A percentile compares a stretch with the other conserved stretches of the same genome.
phyloP scores from a whole-genome alignment of 2,797 vertebrate species.

The Lepidocolaptes lacrymiger region DNA sequence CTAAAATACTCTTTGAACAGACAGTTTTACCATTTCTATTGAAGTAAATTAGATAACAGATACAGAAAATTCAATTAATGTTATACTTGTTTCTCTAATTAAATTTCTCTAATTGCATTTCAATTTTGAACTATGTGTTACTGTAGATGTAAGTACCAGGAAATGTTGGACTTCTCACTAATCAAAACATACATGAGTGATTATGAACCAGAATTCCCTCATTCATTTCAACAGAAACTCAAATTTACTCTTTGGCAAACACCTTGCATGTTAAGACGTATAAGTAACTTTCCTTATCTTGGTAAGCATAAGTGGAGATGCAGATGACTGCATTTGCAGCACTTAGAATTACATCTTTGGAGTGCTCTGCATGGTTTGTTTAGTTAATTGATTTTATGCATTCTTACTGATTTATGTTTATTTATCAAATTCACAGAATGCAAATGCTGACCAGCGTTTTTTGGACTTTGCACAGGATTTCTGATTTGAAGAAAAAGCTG shows the following conservation, averaged over 20 bases:
- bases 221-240: conserved; percentile 26
- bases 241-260: conserved; percentile 13
- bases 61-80: neutral
- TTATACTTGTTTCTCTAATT: neutral
- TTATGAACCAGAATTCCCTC: conserved; percentile 25
- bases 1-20: conserved; percentile 1
- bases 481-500: neutral
- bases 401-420: conserved; percentile 54
- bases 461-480: neutral
- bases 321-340: conserved; percentile 1
- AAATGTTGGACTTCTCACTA: conserved; percentile 28
- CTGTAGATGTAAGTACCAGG: neutral
- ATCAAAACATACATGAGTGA: conserved; percentile 33
- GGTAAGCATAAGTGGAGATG: conserved; percentile 41
- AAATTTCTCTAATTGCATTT: conserved; percentile 31
- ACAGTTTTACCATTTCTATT: neutral
- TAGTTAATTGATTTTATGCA: conserved; percentile 70
- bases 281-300: conserved; percentile 39
- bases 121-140: neutral
- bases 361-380: conserved; percentile 29
- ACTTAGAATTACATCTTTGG: conserved; percentile 12
- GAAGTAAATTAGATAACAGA: neutral
- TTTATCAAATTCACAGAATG: conserved; percentile 52
- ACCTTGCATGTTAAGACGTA: neutral
- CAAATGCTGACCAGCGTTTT: conserved; percentile 42